These are phyloP conservation scores for Zaprionus taronus DNA, from an alignment of 1,140 invertebrate genomes.

Conservation along the genomic window DNA sequence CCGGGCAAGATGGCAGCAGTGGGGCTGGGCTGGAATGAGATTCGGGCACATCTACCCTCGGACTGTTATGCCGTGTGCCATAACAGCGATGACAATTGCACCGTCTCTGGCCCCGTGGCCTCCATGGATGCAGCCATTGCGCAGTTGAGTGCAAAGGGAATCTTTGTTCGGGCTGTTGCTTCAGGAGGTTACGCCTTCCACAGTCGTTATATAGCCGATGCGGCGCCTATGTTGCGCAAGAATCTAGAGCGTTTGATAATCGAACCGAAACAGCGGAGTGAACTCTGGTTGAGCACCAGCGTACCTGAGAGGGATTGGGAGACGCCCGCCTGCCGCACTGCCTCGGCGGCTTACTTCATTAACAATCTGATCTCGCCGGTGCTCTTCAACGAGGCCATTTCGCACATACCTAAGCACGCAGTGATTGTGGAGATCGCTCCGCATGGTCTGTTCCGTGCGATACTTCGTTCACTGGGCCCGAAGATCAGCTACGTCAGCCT, in stretches of 20 bases:
- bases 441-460: conserved; percentile 94
- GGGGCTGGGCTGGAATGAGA: conserved; percentile 95
- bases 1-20: conserved; percentile 93
- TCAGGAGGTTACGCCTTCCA: conserved; percentile 97
- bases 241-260: conserved; percentile 92
- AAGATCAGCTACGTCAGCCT: conserved; percentile 90
- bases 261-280: conserved; percentile 90
- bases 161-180: conserved; percentile 95
- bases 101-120: conserved; percentile 93
- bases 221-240: conserved; percentile 91
- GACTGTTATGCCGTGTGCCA: conserved; percentile 95
- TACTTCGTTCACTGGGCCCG: conserved; percentile 90
- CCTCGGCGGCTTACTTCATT: conserved; percentile 97
- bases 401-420: conserved; percentile 93
- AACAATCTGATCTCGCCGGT: conserved; percentile 97
- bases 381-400: conserved; percentile 92
- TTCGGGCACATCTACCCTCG: conserved; percentile 88
- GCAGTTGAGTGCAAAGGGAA: conserved; percentile 87
- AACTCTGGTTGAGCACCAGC: conserved; percentile 96
- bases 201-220: conserved; percentile 94
- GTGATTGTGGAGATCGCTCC: conserved; percentile 97
- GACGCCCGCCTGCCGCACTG: conserved; percentile 89
- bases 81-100: conserved; percentile 96
- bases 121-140: conserved; percentile 89
- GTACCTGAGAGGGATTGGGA: conserved; percentile 92